Percentiles rank a stretch among this genome's conserved stretches.
Conservation (phyloP, 2,113 vertebrate species). For the Hiodon alosoides region DNA sequence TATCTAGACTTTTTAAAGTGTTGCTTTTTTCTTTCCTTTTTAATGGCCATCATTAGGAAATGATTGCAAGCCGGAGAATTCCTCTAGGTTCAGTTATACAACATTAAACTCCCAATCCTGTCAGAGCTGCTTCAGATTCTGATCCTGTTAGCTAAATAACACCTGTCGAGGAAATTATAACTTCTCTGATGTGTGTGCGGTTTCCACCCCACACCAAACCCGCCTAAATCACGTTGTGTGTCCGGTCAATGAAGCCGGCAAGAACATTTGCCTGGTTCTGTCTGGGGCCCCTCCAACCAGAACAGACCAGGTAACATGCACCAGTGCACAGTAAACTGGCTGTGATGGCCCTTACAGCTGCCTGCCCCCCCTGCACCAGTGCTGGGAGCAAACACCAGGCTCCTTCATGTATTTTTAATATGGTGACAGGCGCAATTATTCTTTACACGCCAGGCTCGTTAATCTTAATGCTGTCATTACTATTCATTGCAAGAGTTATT, state of each 20-base stretch:
- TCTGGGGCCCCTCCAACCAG: conserved; percentile 57
- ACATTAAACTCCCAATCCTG: too few species aligned
- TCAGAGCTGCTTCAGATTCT: too few species aligned
- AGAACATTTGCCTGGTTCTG: conserved; percentile 46
- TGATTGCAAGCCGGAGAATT: too few species aligned
- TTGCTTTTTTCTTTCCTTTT: too few species aligned
- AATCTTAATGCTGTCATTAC: conserved; percentile 68
- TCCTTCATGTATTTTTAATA: conserved; percentile 64
- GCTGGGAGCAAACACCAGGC: conserved; percentile 45
- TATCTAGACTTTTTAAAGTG: too few species aligned
- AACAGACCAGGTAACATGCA: conserved; percentile 58
- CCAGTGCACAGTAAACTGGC: conserved; percentile 57
- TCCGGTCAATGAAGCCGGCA: conserved; percentile 39
- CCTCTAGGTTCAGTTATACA: too few species aligned
- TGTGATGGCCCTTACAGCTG: conserved; percentile 22
- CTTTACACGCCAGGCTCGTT: conserved; percentile 61
- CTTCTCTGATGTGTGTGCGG: neutral
- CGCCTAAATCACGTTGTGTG: neutral
- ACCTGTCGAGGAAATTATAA: too few species aligned
- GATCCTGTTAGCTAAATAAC: too few species aligned
- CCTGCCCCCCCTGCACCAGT: conserved; percentile 23
- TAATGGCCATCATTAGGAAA: too few species aligned
- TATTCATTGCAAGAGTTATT: conserved; percentile 55
- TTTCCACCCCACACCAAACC: neutral
- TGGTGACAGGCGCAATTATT: conserved; percentile 65